phyloP scores from a whole-genome alignment of 2,113 vertebrate genomes.

The Microtus richardsoni region DNA sequence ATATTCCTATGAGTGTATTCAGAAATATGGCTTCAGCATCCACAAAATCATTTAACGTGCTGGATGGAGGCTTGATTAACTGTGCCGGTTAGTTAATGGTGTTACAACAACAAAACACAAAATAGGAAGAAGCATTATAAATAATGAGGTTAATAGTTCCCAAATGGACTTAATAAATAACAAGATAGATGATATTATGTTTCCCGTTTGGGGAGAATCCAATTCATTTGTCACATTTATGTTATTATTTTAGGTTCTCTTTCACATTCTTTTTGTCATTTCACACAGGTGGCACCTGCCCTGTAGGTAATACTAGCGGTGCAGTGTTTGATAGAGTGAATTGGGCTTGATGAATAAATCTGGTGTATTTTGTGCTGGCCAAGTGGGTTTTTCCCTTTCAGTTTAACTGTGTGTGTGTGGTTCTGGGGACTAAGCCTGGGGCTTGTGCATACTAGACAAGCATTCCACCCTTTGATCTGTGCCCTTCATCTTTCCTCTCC shows the following conservation, averaged over 20 bases:
- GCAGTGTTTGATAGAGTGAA: constrained; percentile 7
- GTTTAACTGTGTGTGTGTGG: not conserved
- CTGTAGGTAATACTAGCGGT: constrained; percentile 10
- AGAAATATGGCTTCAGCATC: not conserved
- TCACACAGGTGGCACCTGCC: not conserved
- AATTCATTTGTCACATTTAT: not conserved
- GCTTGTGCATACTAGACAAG: not conserved
- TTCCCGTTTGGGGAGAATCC: constrained; percentile 20
- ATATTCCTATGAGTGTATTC: not conserved
- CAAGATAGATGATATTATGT: not conserved
- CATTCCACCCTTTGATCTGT: not conserved
- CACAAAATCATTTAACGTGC: constrained; percentile 13
- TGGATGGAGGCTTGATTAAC: not conserved
- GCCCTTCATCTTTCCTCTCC: not conserved
- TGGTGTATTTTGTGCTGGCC: not conserved
- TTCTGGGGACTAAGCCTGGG: too few species aligned
- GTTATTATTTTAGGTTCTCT: constrained; percentile 43
- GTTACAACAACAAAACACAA: not conserved
- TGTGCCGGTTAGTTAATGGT: not conserved
- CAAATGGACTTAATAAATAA: constrained; percentile 15
- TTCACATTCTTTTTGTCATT: constrained; percentile 24
- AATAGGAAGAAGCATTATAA: constrained; percentile 34
- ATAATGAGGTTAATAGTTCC: constrained; percentile 44
- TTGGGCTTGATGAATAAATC: constrained; percentile 31
- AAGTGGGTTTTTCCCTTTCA: not conserved